A percentile compares a stretch with the other conserved stretches of the same genome.
Evolutionary conservation across 2,113 vertebrate genomes (phyloP).

Genomic region (Stigmatopora nigra): DNA sequence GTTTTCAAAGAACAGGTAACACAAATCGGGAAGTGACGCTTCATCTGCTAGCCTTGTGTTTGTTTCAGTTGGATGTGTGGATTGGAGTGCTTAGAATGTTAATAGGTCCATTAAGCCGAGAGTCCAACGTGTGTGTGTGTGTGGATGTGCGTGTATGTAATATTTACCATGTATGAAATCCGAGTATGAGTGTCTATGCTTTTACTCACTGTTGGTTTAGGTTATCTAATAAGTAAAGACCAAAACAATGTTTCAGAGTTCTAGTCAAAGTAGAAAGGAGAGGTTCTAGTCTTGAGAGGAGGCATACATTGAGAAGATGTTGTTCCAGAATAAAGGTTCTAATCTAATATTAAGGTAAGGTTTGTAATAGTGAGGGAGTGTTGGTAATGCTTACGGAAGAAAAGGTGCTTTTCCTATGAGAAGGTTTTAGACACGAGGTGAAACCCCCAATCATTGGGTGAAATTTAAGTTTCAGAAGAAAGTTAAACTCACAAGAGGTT

Average conservation of each 20-base stretch:
- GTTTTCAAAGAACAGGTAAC: slow-evolving; percentile 31
- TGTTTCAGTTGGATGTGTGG: neutral
- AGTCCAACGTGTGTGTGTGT: neutral
- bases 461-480: too few relatives aligned
- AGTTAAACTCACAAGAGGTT: neutral
- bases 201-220: too few relatives aligned
- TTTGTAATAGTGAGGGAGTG: neutral
- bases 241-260: too few relatives aligned
- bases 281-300: neutral
- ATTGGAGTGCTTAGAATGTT: neutral
- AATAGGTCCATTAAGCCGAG: neutral
- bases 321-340: neutral
- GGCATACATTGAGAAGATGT: neutral
- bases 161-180: too few relatives aligned
- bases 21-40: slow-evolving; percentile 16
- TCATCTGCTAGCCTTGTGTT: neutral
- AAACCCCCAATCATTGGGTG: too few relatives aligned
- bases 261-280: too few relatives aligned
- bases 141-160: slow-evolving; percentile 6
- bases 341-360: neutral
- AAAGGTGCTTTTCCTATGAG: neutral
- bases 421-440: neutral
- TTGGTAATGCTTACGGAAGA: neutral
- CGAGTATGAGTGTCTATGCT: too few relatives aligned
- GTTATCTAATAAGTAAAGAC: too few relatives aligned